These are phyloP conservation scores for Drosophila parabipectinata DNA, from an alignment of 1,140 invertebrate genomes.

Conservation along the genomic window DNA sequence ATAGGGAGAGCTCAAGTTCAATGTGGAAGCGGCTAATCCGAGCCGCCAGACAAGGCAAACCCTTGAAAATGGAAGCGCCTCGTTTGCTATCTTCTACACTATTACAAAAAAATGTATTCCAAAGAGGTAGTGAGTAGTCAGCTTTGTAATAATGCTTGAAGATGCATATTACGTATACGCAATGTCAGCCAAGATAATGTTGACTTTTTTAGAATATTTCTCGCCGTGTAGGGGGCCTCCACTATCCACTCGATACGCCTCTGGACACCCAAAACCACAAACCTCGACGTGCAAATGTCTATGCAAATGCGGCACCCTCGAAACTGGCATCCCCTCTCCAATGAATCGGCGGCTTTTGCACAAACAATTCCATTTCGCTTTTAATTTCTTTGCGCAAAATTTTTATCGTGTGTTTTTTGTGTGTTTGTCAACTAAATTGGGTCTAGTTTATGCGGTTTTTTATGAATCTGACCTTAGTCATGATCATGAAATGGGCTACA, in stretches of 20 bases:
- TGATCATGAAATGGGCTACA: conserved; percentile 70
- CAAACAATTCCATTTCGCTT: conserved; percentile 57
- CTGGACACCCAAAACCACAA: conserved; percentile 59
- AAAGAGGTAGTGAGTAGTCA: background rate
- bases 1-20: conserved; percentile 66
- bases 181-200: background rate
- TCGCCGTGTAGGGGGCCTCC: conserved; percentile 17
- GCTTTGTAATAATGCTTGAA: background rate
- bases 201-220: background rate
- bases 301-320: conserved; percentile 50
- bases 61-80: conserved; percentile 75
- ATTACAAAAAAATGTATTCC: background rate
- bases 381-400: conserved; percentile 57
- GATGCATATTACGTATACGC: background rate
- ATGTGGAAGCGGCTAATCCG: conserved; percentile 66
- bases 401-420: conserved; percentile 27
- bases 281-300: conserved; percentile 52
- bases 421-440: conserved; percentile 63
- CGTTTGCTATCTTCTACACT: conserved; percentile 50
- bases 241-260: conserved; percentile 42
- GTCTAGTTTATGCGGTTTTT: conserved; percentile 78
- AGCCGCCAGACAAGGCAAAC: conserved; percentile 75
- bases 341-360: conserved; percentile 26
- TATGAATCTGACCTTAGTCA: conserved; percentile 80
- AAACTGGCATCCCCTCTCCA: conserved; percentile 6